Conservation (phyloP, 2,113 vertebrate genomes). For the Bufo bufo region DNA sequence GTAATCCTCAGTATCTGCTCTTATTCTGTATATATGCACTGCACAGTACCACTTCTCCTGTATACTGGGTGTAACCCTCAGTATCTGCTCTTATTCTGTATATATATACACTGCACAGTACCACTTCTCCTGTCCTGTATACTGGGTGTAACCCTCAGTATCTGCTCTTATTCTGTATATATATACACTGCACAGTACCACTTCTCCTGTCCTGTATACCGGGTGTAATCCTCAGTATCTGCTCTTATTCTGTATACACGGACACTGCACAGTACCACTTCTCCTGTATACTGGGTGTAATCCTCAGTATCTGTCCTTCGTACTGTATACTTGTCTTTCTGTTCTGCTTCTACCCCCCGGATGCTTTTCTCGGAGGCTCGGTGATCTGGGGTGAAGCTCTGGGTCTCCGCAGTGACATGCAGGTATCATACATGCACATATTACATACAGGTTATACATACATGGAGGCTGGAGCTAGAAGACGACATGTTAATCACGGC, state of each 20-base stretch:
- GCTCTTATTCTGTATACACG: too few relatives aligned
- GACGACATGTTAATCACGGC: conserved; percentile 85
- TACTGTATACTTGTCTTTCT: too few relatives aligned
- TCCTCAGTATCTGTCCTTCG: too few relatives aligned
- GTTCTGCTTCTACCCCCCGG: too few relatives aligned
- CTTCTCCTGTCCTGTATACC: too few relatives aligned
- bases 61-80: not conserved
- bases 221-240: too few relatives aligned
- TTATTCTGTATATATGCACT: not conserved
- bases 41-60: not conserved
- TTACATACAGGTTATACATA: conserved; percentile 77
- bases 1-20: too few relatives aligned
- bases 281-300: too few relatives aligned
- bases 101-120: not conserved
- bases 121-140: not conserved
- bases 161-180: too few relatives aligned
- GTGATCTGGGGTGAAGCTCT: not conserved
- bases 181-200: too few relatives aligned
- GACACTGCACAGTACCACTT: too few relatives aligned
- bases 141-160: not conserved
- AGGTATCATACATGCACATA: not conserved
- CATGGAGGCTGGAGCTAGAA: conserved; percentile 82
- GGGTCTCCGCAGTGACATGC: not conserved
- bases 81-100: not conserved
- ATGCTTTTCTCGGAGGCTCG: too few relatives aligned